Conservation (phyloP, 2,113 vertebrate species). For the Conger conger region DNA sequence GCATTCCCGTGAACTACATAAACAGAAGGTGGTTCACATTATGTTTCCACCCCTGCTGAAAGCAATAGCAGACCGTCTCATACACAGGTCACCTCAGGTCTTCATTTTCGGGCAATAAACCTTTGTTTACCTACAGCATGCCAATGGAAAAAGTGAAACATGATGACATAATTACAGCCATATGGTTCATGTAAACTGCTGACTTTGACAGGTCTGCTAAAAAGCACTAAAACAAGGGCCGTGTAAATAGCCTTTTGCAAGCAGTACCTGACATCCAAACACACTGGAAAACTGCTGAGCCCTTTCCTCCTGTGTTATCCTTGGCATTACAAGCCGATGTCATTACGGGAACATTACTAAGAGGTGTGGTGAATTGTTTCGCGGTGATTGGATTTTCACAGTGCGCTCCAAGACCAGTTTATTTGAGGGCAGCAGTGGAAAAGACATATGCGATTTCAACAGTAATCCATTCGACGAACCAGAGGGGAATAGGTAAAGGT, state of each 20-base stretch:
- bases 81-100: slow-evolving; percentile 1
- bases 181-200: neutral
- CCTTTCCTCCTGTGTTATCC: neutral
- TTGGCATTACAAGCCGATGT: slow-evolving; percentile 12
- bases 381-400: slow-evolving; percentile 16
- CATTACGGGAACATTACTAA: slow-evolving; percentile 20
- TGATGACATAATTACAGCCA: neutral
- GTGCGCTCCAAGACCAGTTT: slow-evolving; percentile 21
- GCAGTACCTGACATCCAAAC: slow-evolving; percentile 18
- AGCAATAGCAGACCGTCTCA: neutral
- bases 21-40: neutral
- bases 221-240: neutral
- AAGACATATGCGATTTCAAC: slow-evolving; percentile 1
- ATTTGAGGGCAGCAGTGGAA: slow-evolving; percentile 12
- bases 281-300: neutral
- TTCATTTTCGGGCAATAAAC: neutral
- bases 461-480: neutral
- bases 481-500: neutral
- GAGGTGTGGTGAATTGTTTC: slow-evolving; percentile 17
- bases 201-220: slow-evolving; percentile 10
- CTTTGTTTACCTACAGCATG: neutral
- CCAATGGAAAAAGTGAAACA: neutral
- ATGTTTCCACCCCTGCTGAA: neutral
- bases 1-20: neutral
- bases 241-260: neutral